phyloP scores from a whole-genome alignment of 2,888 invertebrate genomes.

The Oegoconia quadripuncta region DNA sequence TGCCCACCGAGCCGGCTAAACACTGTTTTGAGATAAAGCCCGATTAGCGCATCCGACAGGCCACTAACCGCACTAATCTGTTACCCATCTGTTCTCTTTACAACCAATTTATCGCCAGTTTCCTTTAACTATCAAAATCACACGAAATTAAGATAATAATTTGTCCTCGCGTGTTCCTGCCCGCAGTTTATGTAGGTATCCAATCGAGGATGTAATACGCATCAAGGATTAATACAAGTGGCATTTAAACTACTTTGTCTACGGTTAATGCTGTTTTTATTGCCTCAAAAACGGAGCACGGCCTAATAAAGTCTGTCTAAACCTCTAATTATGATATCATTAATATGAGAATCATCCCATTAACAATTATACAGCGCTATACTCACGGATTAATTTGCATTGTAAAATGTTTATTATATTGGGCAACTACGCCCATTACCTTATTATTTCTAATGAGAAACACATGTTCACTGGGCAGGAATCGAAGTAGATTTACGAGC shows the following conservation, averaged over 20 bases:
- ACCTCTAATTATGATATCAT: conserved; percentile 46
- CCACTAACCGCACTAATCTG: conserved; percentile 13
- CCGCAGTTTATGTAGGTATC: conserved; percentile 30
- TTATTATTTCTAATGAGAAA: conserved; percentile 58
- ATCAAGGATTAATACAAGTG: conserved; percentile 27
- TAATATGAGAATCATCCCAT: conserved; percentile 44
- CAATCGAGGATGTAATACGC: conserved; percentile 43
- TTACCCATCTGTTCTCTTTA: conserved; percentile 5
- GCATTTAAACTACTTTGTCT: conserved; percentile 38
- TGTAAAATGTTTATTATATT: conserved; percentile 36
- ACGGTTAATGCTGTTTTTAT: conserved; percentile 36
- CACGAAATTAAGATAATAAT: conserved; percentile 24
- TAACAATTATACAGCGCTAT: conserved; percentile 30
- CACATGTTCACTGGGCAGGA: conserved; percentile 42
- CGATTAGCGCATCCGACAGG: conserved; percentile 38
- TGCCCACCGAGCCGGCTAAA: conserved; percentile 48
- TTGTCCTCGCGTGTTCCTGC: conserved; percentile 43
- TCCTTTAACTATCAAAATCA: conserved; percentile 18
- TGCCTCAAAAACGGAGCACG: conserved; percentile 34
- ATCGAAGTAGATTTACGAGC: conserved; percentile 62
- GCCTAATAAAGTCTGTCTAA: conserved; percentile 42
- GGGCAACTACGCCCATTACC: conserved; percentile 45
- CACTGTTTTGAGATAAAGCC: conserved; percentile 44
- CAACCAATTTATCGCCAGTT: conserved; percentile 39
- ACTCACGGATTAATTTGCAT: conserved; percentile 38